Conservation (phyloP, 2,113 vertebrate genomes). For the Gobiocypris rarus region DNA sequence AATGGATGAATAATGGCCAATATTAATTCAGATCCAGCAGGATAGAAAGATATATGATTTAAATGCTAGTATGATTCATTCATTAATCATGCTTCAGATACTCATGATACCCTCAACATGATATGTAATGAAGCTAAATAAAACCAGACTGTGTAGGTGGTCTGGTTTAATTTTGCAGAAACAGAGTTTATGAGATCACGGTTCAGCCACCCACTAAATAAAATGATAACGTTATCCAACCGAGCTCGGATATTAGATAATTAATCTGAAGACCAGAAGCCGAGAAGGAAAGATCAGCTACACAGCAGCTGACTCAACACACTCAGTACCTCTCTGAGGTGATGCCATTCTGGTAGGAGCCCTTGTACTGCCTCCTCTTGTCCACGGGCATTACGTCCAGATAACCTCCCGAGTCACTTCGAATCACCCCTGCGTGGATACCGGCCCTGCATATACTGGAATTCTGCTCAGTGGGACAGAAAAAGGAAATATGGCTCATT, state of each 20-base stretch:
- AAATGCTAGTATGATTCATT: slow-evolving; percentile 43
- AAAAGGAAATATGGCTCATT: neutral
- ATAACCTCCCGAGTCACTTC: slow-evolving; percentile 86
- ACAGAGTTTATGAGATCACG: slow-evolving; percentile 5
- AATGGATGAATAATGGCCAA: slow-evolving; percentile 56
- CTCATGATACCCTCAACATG: neutral
- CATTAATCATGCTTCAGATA: neutral
- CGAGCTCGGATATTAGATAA: slow-evolving; percentile 22
- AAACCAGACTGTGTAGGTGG: slow-evolving; percentile 44
- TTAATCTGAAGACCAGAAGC: slow-evolving; percentile 8
- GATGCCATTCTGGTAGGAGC: slow-evolving; percentile 89
- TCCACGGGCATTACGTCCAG: slow-evolving; percentile 95
- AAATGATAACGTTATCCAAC: slow-evolving; percentile 3
- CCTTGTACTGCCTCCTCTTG: slow-evolving; percentile 82
- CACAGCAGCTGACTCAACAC: slow-evolving; percentile 5
- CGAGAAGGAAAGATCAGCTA: slow-evolving; percentile 6
- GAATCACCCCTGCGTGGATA: slow-evolving; percentile 91
- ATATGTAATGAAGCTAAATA: neutral
- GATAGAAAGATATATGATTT: slow-evolving; percentile 2
- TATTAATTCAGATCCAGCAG: slow-evolving; percentile 1
- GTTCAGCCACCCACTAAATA: slow-evolving; percentile 18
- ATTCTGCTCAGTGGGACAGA: slow-evolving; percentile 71
- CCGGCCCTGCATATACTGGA: slow-evolving; percentile 95
- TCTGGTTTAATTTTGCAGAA: slow-evolving; percentile 26
- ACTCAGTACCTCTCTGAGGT: slow-evolving; percentile 89